These are phyloP conservation scores for Cyclina sinensis DNA, from an alignment of 1,140 invertebrate species.

Conservation along the genomic window DNA sequence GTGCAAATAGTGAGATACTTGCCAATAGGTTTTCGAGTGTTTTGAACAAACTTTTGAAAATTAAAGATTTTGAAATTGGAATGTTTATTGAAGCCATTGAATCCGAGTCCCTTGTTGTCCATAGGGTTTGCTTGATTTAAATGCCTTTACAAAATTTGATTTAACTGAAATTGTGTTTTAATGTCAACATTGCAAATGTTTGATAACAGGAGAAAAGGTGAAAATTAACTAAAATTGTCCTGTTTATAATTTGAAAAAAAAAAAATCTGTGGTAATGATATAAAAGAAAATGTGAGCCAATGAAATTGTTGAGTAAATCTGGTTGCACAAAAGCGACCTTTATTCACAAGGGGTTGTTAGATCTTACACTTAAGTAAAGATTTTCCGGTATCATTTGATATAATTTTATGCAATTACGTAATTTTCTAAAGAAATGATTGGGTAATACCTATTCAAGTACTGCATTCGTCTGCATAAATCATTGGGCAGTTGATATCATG, in stretches of 20 bases:
- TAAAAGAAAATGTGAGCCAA: background rate
- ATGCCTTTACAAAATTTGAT: background rate
- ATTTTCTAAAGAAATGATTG: slow-evolving; percentile 4
- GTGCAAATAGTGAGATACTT: slow-evolving; percentile 35
- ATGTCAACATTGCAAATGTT: too few relatives aligned
- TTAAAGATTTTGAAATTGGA: background rate
- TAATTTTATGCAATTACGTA: slow-evolving; percentile 10
- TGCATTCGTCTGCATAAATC: background rate
- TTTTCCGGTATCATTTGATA: slow-evolving; percentile 10
- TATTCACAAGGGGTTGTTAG: background rate
- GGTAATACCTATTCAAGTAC: background rate
- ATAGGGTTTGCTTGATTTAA: background rate
- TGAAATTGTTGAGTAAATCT: background rate
- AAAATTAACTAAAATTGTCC: slow-evolving; percentile 14
- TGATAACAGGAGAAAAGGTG: too few relatives aligned
- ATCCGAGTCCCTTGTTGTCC: too few relatives aligned
- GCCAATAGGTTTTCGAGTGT: slow-evolving; percentile 37
- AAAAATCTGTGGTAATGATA: background rate
- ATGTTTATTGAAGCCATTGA: background rate
- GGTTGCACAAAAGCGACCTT: background rate
- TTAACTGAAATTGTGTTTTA: too few relatives aligned
- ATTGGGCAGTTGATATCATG: background rate
- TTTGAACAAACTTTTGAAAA: slow-evolving; percentile 35
- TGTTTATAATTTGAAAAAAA: background rate
- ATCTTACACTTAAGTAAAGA: background rate